Evolutionary conservation across 2,888 invertebrate species (phyloP).

Genomic region (Allygus modestus): DNA sequence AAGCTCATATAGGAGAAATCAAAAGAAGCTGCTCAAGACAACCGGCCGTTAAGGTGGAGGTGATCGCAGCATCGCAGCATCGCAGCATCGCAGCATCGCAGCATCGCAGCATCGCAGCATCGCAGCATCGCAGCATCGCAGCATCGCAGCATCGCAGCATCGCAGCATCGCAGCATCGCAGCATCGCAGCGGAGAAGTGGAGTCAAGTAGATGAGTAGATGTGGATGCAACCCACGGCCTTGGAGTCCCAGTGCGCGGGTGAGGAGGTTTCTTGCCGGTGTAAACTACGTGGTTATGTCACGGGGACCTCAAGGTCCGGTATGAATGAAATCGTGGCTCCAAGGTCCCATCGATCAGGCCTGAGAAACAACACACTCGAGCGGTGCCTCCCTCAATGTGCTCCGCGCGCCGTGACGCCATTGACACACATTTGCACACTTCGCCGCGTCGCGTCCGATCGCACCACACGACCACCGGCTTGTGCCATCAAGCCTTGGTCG

Average conservation of each 20-base stretch:
- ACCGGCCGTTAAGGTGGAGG: too few relatives aligned
- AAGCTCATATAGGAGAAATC: too few relatives aligned
- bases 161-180: neutral
- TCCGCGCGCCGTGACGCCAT: conserved; percentile 19
- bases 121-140: too few relatives aligned
- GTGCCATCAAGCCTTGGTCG: too few relatives aligned
- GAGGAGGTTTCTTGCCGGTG: conserved; percentile 17
- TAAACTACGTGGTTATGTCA: conserved; percentile 44
- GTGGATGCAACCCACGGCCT: conserved; percentile 14
- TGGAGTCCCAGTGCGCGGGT: neutral
- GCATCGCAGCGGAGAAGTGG: neutral
- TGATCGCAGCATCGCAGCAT: too few relatives aligned
- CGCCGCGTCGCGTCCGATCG: too few relatives aligned
- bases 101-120: too few relatives aligned
- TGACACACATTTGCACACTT: conserved; percentile 36
- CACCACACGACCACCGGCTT: too few relatives aligned
- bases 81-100: too few relatives aligned
- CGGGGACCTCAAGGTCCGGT: conserved; percentile 43
- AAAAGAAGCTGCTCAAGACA: too few relatives aligned
- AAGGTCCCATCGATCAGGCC: conserved; percentile 50
- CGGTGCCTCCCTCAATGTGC: neutral
- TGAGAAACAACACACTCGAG: conserved; percentile 13
- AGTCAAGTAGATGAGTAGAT: too few relatives aligned
- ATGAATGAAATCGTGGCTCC: conserved; percentile 43
- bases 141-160: too few relatives aligned